Conservation (phyloP, 2,888 invertebrate species). For the Cosmia trapezina region DNA sequence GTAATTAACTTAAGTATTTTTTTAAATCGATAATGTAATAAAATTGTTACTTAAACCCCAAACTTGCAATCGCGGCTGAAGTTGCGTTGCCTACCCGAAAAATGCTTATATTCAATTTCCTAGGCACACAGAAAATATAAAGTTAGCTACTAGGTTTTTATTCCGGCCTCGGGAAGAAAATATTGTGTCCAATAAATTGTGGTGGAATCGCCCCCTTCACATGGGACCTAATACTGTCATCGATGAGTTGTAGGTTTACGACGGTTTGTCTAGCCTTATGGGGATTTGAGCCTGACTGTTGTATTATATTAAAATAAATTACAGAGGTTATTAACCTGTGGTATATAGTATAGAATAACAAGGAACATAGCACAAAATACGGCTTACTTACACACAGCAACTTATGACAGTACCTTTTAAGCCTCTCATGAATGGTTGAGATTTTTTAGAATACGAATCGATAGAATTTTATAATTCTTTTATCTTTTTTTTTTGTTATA, state of each 20-base stretch:
- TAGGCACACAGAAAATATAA: not conserved
- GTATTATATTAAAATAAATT: conserved; percentile 35
- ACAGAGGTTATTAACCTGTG: conserved; percentile 20
- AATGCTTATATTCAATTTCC: not conserved
- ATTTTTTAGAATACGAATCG: too few relatives aligned
- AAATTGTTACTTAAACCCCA: not conserved
- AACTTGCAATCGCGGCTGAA: not conserved
- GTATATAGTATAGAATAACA: conserved; percentile 1
- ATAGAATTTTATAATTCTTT: too few relatives aligned
- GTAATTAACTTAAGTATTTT: not conserved
- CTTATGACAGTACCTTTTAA: not conserved
- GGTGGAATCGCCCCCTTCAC: conserved; percentile 25
- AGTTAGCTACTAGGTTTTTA: not conserved
- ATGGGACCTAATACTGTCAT: conserved; percentile 34
- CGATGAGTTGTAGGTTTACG: conserved; percentile 40
- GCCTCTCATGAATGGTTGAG: too few relatives aligned
- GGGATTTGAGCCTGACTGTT: conserved; percentile 20
- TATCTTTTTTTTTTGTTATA: too few relatives aligned
- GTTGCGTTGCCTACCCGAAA: not conserved
- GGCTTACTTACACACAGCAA: too few relatives aligned
- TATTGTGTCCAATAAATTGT: conserved; percentile 45
- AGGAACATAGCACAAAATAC: not conserved
- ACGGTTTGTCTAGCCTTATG: conserved; percentile 31
- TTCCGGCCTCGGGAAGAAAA: conserved; percentile 25
- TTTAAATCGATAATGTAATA: not conserved